A percentile compares a stretch with the other conserved stretches of the same genome.
Conservation (phyloP, 2,797 vertebrate genomes). For the Halcyon badia region DNA sequence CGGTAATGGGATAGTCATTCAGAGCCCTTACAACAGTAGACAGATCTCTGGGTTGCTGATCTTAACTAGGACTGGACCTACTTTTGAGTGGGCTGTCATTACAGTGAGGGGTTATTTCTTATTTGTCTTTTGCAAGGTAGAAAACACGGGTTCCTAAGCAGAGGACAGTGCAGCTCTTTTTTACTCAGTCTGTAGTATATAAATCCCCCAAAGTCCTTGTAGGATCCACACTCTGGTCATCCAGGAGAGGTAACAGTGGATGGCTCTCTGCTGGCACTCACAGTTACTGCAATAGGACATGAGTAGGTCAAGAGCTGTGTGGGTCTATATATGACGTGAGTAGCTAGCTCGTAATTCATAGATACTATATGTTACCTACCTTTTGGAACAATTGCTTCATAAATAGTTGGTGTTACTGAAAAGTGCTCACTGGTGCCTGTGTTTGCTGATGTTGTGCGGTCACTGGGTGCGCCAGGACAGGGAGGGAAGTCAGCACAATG, state of each 20-base stretch:
- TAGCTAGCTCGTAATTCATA: not conserved
- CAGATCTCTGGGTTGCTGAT: not conserved
- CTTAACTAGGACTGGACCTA: not conserved
- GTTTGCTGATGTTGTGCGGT: not conserved
- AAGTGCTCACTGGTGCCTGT: not conserved
- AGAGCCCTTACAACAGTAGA: not conserved
- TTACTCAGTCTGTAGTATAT: not conserved
- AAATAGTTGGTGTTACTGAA: not conserved
- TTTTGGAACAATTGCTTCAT: not conserved
- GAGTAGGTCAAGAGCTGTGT: not conserved
- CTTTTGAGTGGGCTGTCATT: not conserved
- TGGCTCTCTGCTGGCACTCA: not conserved
- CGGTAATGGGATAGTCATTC: not conserved
- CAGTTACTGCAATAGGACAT: rapidly evolving
- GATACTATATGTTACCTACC: not conserved
- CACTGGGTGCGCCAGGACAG: rapidly evolving
- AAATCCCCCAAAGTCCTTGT: not conserved
- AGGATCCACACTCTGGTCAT: not conserved
- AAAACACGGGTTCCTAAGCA: not conserved
- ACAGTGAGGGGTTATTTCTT: not conserved
- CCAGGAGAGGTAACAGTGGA: not conserved
- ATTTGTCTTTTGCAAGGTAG: not conserved
- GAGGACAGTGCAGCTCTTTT: not conserved
- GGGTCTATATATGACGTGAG: not conserved
- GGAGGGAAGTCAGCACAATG: constrained; percentile 38